phyloP scores from a whole-genome alignment of 2,888 invertebrate genomes.

The Galerucella pusilla region DNA sequence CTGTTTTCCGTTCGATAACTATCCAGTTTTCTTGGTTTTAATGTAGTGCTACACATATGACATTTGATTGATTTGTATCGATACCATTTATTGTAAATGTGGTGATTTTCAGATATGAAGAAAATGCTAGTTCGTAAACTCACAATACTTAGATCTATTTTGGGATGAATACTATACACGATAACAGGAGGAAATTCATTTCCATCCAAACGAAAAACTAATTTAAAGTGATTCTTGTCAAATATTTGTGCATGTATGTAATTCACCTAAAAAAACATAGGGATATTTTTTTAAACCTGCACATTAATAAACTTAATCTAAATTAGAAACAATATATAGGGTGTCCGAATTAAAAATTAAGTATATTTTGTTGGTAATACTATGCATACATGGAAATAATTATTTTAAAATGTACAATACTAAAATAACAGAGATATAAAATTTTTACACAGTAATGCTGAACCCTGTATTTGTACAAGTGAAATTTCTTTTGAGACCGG shows the following conservation, averaged over 20 bases:
- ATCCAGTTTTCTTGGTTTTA: conserved; percentile 10
- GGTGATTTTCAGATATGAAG: neutral
- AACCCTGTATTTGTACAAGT: too few relatives aligned
- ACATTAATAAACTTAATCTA: too few relatives aligned
- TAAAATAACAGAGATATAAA: too few relatives aligned
- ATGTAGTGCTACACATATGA: conserved; percentile 36
- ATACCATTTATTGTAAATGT: conserved; percentile 36
- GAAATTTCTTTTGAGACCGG: too few relatives aligned
- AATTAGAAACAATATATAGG: too few relatives aligned
- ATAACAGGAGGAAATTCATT: conserved; percentile 54
- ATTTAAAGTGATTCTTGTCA: conserved; percentile 47
- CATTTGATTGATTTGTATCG: conserved; percentile 42
- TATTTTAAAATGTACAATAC: too few relatives aligned
- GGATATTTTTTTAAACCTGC: too few relatives aligned
- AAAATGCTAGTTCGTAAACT: neutral
- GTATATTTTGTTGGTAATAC: too few relatives aligned
- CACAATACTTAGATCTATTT: conserved; percentile 25
- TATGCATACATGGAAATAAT: too few relatives aligned
- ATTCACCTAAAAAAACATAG: conserved; percentile 25
- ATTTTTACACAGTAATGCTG: too few relatives aligned
- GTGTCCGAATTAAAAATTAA: too few relatives aligned
- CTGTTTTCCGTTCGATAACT: conserved; percentile 18
- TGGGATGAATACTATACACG: conserved; percentile 53
- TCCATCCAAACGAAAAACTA: conserved; percentile 55
- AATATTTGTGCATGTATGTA: conserved; percentile 47